Conservation (phyloP, 2,113 vertebrate species). For the Euleptes europaea region DNA sequence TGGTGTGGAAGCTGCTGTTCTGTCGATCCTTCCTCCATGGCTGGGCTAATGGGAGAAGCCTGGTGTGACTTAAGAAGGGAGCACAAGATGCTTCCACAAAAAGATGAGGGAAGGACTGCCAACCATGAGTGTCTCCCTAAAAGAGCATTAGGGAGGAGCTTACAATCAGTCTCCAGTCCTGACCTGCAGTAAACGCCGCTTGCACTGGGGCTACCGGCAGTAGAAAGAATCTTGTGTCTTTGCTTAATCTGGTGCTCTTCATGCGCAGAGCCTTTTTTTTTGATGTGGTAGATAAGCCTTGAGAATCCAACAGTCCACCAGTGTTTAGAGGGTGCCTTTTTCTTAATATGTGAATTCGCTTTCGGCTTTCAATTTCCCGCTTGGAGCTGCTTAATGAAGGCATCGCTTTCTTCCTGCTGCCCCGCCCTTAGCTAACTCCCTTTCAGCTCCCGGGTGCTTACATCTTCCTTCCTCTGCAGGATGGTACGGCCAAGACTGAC, state of each 20-base stretch:
- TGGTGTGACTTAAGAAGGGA: too few species aligned
- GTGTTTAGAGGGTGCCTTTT: neutral
- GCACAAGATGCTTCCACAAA: too few species aligned
- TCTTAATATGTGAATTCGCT: neutral
- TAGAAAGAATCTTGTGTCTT: too few species aligned
- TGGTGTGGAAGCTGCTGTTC: neutral
- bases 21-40: neutral
- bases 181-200: neutral
- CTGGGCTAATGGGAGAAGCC: neutral
- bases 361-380: neutral
- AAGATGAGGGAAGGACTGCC: too few species aligned
- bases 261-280: too few species aligned
- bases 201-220: neutral
- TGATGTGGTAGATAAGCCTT: too few species aligned
- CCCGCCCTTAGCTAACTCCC: neutral
- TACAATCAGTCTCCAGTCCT: neutral
- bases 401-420: neutral
- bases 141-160: neutral
- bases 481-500: constrained; percentile 92
- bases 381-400: neutral
- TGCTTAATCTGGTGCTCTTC: too few species aligned
- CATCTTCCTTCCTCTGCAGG: constrained; percentile 57
- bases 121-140: neutral
- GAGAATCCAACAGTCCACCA: too few species aligned
- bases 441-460: rapidly evolving